Evolutionary conservation across 2,888 invertebrate species (phyloP).

Genomic region (Pomacea canaliculata): DNA sequence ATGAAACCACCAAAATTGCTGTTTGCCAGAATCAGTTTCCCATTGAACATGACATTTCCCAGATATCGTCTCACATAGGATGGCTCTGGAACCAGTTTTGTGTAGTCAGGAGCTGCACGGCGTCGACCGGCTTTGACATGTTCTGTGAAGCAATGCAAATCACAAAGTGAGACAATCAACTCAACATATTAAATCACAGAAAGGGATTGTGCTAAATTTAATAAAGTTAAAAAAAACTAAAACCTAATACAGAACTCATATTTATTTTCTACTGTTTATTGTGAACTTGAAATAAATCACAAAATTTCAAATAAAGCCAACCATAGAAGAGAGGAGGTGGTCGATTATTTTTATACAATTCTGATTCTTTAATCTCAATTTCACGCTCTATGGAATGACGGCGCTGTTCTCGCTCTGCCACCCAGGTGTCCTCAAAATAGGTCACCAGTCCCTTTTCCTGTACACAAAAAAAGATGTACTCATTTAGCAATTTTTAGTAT

Average conservation of each 20-base stretch:
- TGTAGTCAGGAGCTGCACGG: conserved; percentile 52
- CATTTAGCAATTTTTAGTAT: neutral
- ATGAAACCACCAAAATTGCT: conserved; percentile 67
- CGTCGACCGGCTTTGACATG: conserved; percentile 43
- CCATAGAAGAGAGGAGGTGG: conserved; percentile 66
- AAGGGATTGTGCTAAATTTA: neutral
- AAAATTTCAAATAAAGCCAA: conserved; percentile 28
- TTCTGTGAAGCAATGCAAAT: conserved; percentile 33
- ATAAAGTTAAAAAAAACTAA: too few relatives aligned
- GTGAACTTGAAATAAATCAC: too few relatives aligned
- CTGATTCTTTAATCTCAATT: conserved; percentile 63
- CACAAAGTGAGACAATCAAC: neutral
- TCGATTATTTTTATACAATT: conserved; percentile 60
- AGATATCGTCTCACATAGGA: conserved; percentile 58
- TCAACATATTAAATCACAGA: neutral
- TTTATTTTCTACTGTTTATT: too few relatives aligned
- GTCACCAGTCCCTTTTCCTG: conserved; percentile 66
- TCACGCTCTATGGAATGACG: conserved; percentile 65
- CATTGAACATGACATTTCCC: conserved; percentile 66
- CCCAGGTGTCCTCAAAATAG: conserved; percentile 67
- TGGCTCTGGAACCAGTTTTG: conserved; percentile 55
- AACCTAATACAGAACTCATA: too few relatives aligned
- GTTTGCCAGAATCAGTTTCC: conserved; percentile 62
- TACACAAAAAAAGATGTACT: neutral
- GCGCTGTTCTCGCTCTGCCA: conserved; percentile 60